A percentile compares a stretch with the other conserved stretches of the same genome.
Evolutionary conservation across 2,113 vertebrate genomes (phyloP).

Genomic region (Chlorocebus sabaeus): DNA sequence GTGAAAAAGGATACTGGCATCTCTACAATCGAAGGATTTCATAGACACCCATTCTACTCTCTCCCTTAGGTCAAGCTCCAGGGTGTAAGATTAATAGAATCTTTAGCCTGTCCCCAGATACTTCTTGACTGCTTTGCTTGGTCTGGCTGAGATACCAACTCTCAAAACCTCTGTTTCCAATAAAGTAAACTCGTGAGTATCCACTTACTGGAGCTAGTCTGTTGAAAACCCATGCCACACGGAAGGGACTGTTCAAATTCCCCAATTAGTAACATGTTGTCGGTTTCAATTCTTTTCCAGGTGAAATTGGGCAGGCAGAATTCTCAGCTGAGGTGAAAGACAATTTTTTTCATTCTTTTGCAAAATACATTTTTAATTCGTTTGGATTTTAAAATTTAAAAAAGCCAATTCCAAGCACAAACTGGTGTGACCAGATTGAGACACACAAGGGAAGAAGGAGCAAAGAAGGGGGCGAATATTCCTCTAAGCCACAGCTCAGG

Average conservation of each 20-base stretch:
- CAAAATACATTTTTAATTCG: conserved; percentile 72
- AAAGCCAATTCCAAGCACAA: neutral
- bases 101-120: neutral
- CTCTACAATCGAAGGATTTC: neutral
- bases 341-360: conserved; percentile 1
- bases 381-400: conserved; percentile 39
- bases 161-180: neutral
- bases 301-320: conserved; percentile 45
- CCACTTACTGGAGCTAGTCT: fast-evolving
- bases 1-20: neutral
- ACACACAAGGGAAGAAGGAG: neutral
- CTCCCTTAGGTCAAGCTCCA: neutral
- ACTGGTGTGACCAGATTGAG: conserved; percentile 47
- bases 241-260: neutral
- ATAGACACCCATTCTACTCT: neutral
- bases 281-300: conserved; percentile 62
- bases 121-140: neutral
- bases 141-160: neutral
- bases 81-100: neutral
- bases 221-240: neutral
- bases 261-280: conserved; percentile 68
- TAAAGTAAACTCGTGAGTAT: neutral
- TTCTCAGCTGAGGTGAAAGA: conserved; percentile 46
- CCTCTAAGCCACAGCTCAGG: neutral
- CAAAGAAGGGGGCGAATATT: neutral